phyloP scores from a whole-genome alignment of 2,797 vertebrate genomes.

The Lepidocolaptes lacrymiger region DNA sequence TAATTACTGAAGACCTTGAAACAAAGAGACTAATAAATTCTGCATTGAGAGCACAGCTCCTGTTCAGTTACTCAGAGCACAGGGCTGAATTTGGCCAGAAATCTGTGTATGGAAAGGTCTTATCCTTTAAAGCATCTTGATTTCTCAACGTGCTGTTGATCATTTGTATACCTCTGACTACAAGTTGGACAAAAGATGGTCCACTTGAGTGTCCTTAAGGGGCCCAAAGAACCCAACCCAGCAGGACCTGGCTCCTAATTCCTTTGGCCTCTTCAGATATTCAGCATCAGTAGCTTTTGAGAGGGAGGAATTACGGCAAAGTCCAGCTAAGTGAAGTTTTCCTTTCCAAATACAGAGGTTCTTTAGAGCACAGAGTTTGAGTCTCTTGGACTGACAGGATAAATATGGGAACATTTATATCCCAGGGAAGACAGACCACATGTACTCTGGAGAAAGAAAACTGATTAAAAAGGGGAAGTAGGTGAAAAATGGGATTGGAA shows the following conservation, averaged over 20 bases:
- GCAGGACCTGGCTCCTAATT: not conserved
- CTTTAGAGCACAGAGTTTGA: not conserved
- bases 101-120: not conserved
- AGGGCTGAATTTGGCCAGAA: not conserved
- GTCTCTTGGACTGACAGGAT: not conserved
- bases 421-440: not conserved
- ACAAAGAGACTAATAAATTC: constrained; percentile 52
- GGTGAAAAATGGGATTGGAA: not conserved
- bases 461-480: not conserved
- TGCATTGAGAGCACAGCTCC: constrained; percentile 32
- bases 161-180: not conserved
- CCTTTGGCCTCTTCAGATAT: not conserved
- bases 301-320: not conserved
- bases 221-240: not conserved
- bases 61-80: not conserved
- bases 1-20: constrained; percentile 65
- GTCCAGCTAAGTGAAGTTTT: not conserved
- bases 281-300: not conserved
- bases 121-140: constrained; percentile 1
- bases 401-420: not conserved
- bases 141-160: constrained; percentile 19
- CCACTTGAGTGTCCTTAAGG: not conserved
- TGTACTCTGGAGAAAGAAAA: not conserved
- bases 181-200: not conserved
- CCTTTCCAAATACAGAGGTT: not conserved